A percentile compares a stretch with the other conserved stretches of the same genome.
These are phyloP conservation scores for Stylophora pistillata DNA, from an alignment of 64 coral and sea anemone species.

Conservation along the genomic window DNA sequence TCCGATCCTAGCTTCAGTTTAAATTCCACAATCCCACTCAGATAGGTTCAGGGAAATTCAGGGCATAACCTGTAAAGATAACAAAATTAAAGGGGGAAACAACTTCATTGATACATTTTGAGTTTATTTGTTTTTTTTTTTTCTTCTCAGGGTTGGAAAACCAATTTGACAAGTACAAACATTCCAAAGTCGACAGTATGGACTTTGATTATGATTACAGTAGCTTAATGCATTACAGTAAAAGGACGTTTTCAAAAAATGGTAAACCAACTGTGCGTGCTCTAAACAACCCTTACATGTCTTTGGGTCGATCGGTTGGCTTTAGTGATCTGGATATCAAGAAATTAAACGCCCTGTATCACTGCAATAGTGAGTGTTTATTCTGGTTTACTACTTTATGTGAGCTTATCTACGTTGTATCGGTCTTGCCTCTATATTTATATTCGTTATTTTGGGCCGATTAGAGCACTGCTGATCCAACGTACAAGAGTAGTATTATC, in stretches of 20 bases:
- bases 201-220: slow-evolving; percentile 83
- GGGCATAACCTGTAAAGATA: too few relatives aligned
- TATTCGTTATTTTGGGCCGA: too few relatives aligned
- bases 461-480: too few relatives aligned
- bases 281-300: slow-evolving; percentile 60
- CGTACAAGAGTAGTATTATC: too few relatives aligned
- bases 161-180: slow-evolving; percentile 85
- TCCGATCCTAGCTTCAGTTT: too few relatives aligned
- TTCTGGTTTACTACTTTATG: too few relatives aligned
- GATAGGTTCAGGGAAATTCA: too few relatives aligned
- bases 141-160: slow-evolving; percentile 62
- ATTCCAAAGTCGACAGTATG: slow-evolving; percentile 80
- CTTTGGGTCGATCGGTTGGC: slow-evolving; percentile 64
- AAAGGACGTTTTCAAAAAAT: slow-evolving; percentile 82
- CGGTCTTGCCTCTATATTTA: too few relatives aligned
- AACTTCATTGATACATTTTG: too few relatives aligned
- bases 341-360: slow-evolving; percentile 85
- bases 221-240: slow-evolving; percentile 93
- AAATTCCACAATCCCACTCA: too few relatives aligned
- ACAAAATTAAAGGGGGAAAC: too few relatives aligned
- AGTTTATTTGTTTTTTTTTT: not conserved
- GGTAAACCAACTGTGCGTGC: slow-evolving; percentile 65
- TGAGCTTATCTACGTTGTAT: too few relatives aligned
- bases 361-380: slow-evolving; percentile 78
- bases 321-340: slow-evolving; percentile 85